phyloP scores from a whole-genome alignment of 2,797 vertebrate genomes.

The Picus viridis region DNA sequence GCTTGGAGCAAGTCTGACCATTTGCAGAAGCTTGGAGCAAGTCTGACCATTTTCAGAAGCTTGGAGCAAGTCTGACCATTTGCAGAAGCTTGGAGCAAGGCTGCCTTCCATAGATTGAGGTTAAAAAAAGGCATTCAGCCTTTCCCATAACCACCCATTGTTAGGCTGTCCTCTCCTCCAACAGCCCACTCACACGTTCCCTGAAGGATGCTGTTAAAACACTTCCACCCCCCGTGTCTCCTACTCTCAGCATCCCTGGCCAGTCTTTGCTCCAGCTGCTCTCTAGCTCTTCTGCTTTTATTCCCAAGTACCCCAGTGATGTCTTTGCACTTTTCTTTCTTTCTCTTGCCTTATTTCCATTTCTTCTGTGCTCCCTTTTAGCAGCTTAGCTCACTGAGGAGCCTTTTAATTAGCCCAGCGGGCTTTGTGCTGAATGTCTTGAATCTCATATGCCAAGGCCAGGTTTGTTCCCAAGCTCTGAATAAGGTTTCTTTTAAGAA shows the following conservation, averaged over 20 bases:
- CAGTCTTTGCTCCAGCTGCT: conserved; percentile 34
- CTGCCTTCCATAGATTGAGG: not conserved
- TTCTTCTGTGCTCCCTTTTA: conserved; percentile 56
- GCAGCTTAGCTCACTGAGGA: conserved; percentile 15
- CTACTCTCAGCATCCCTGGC: not conserved
- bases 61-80: too few relatives aligned
- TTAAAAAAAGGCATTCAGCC: not conserved
- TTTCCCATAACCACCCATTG: not conserved
- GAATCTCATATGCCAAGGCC: conserved; percentile 41
- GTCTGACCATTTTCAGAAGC: too few relatives aligned
- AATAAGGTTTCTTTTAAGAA: conserved; percentile 29
- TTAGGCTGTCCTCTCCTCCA: not conserved
- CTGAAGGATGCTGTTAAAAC: not conserved
- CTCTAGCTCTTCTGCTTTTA: conserved; percentile 21
- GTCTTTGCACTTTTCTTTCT: conserved; percentile 22
- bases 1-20: too few relatives aligned
- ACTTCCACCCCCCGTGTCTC: not conserved
- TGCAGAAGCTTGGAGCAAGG: not conserved
- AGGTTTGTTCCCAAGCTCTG: conserved; percentile 55
- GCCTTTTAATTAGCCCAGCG: conserved; percentile 55
- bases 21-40: too few relatives aligned
- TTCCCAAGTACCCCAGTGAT: not conserved
- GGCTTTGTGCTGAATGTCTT: conserved; percentile 59
- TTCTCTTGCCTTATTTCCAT: conserved; percentile 62
- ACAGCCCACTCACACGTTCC: not conserved